Conservation (phyloP, 2,113 vertebrate species). For the Globicephala melas region DNA sequence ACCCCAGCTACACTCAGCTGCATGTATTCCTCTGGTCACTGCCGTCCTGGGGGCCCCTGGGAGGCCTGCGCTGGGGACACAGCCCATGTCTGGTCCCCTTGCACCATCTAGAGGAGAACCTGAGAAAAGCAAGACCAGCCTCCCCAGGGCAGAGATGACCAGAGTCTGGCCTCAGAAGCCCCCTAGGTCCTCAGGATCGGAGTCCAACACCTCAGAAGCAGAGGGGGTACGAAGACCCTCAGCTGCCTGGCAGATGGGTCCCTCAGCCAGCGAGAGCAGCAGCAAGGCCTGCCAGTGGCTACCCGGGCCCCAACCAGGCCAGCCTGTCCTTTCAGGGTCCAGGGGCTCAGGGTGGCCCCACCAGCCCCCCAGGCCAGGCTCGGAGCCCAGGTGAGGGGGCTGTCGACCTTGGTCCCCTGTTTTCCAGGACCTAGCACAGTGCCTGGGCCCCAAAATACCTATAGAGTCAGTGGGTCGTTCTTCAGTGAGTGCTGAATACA, state of each 20-base stretch:
- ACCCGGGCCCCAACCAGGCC: accelerated
- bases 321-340: background rate
- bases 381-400: accelerated
- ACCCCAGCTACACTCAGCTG: background rate
- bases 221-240: accelerated
- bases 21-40: background rate
- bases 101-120: constrained; percentile 80
- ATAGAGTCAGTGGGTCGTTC: background rate
- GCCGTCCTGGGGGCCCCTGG: background rate
- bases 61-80: accelerated
- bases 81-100: constrained; percentile 42
- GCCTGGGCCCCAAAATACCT: no score
- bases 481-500: accelerated
- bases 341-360: background rate
- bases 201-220: background rate
- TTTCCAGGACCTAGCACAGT: background rate
- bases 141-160: background rate
- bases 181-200: background rate
- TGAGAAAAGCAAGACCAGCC: background rate
- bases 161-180: accelerated
- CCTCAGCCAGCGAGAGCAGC: no score
- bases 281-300: background rate
- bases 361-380: background rate
- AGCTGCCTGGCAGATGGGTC: background rate
- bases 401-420: accelerated